A percentile compares a stretch with the other conserved stretches of the same genome.
phyloP scores from a whole-genome alignment of 2,888 invertebrate genomes.

The Crepidodera aurea region DNA sequence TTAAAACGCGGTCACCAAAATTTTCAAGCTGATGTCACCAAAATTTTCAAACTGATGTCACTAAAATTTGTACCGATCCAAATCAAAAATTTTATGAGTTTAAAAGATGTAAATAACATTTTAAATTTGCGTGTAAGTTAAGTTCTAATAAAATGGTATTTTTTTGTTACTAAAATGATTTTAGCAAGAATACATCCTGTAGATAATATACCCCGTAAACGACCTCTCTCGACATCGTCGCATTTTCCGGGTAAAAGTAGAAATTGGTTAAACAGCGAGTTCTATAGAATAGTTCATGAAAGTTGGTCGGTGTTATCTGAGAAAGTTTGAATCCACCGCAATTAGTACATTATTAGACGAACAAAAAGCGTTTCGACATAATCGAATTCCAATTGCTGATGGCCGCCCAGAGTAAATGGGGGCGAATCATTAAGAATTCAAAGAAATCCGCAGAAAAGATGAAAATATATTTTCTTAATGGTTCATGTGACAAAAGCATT shows the following conservation, averaged over 20 bases:
- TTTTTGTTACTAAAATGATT: no score
- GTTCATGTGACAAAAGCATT: constrained; percentile 19
- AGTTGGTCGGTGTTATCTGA: constrained; percentile 24
- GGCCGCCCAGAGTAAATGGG: constrained; percentile 13
- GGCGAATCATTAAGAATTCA: constrained; percentile 35
- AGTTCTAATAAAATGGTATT: no score
- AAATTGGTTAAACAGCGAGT: constrained; percentile 20
- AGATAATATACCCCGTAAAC: neutral
- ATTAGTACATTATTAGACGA: constrained; percentile 37
- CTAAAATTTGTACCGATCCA: no score
- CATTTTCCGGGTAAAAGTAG: constrained; percentile 12
- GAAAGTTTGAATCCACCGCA: constrained; percentile 34
- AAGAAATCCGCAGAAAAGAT: constrained; percentile 29
- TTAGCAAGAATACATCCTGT: no score
- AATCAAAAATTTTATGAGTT: no score
- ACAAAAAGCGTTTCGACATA: constrained; percentile 36
- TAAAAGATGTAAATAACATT: no score
- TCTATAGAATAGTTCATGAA: constrained; percentile 27
- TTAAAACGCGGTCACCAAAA: no score
- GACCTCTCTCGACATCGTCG: constrained; percentile 1
- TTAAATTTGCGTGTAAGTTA: no score
- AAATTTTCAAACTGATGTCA: no score
- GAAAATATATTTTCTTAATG: constrained; percentile 27
- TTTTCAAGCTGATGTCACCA: no score
- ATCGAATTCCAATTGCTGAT: constrained; percentile 39